These are phyloP conservation scores for Prunella fulvescens DNA, from an alignment of 2,113 vertebrate species.

Conservation along the genomic window DNA sequence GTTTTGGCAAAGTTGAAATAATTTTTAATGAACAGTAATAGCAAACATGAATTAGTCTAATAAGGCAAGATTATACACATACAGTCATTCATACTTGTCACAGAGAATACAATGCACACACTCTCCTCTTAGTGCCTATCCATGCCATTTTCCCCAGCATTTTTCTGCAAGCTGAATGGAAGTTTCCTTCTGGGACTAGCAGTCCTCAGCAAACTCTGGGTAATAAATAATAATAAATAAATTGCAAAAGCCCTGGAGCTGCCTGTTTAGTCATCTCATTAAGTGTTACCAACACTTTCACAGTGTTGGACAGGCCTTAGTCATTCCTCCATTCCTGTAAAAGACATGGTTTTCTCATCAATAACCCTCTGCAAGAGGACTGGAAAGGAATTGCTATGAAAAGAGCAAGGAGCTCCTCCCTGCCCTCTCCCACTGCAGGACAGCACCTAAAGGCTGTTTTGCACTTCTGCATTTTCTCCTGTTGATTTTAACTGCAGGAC, in stretches of 20 bases:
- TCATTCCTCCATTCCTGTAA: slow-evolving; percentile 8
- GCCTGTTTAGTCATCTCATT: slow-evolving; percentile 56
- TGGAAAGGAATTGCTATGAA: neutral
- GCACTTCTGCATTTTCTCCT: neutral
- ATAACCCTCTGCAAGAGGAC: neutral
- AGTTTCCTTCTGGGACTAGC: slow-evolving; percentile 5
- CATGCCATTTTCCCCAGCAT: neutral
- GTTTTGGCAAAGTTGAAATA: neutral
- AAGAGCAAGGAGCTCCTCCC: neutral
- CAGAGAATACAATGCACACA: neutral
- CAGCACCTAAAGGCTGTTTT: neutral
- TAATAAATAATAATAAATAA: slow-evolving; percentile 58
- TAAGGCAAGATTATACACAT: neutral
- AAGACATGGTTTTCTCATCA: slow-evolving; percentile 42
- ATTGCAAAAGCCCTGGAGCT: neutral
- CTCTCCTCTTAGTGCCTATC: neutral
- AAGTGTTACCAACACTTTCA: slow-evolving; percentile 51
- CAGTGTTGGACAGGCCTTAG: slow-evolving; percentile 8
- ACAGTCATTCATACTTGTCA: neutral
- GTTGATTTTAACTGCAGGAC: neutral
- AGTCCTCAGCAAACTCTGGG: slow-evolving; percentile 13
- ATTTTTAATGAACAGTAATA: neutral
- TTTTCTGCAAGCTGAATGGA: neutral
- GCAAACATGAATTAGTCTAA: neutral
- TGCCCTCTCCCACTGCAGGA: neutral